phyloP scores from a whole-genome alignment of 64 coral and sea anemone genomes.

The Hydrozoanthus tunicans region DNA sequence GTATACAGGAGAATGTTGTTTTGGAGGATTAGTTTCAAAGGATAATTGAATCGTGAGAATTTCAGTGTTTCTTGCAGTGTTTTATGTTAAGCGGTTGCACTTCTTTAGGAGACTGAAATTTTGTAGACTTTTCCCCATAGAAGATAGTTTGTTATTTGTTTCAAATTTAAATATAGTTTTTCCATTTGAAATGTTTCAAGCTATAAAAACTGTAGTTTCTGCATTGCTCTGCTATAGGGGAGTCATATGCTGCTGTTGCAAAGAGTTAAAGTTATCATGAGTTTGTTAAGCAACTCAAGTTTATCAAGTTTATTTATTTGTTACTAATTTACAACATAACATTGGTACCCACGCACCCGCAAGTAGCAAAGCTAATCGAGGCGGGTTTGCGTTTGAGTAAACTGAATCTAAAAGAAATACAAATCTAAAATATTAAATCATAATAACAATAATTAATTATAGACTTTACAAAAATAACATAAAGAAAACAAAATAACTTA shows the following conservation, averaged over 20 bases:
- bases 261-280: not conserved
- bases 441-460: no score
- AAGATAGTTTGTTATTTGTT: not conserved
- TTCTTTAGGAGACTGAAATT: not conserved
- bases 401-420: no score
- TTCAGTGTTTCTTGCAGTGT: not conserved
- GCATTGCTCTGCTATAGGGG: not conserved
- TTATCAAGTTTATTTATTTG: no score
- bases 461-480: no score
- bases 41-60: no score
- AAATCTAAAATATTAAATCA: no score
- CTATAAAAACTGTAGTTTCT: not conserved
- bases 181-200: slow-evolving; percentile 3
- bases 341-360: no score
- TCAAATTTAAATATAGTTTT: not conserved
- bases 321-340: no score
- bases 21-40: not conserved
- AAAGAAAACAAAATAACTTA: no score
- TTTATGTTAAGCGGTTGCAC: not conserved
- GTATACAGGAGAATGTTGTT: not conserved
- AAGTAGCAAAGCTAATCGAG: no score
- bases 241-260: not conserved
- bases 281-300: not conserved
- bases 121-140: not conserved
- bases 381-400: no score